Conservation (phyloP, 2,797 vertebrate genomes). For the Malurus leucopterus region DNA sequence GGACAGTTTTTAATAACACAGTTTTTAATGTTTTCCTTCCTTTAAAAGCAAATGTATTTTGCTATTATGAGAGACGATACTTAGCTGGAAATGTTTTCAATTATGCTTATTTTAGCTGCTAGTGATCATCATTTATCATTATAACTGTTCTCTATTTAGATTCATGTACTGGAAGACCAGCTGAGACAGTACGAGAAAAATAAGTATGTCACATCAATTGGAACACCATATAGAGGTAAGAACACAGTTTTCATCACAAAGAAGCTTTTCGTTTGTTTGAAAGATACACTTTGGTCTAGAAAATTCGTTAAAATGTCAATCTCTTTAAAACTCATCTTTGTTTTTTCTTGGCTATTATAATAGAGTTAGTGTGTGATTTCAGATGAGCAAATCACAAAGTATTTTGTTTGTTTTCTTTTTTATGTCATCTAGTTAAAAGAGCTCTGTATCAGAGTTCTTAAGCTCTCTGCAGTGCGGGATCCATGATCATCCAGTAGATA, state of each 20-base stretch:
- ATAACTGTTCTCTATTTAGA: constrained; percentile 72
- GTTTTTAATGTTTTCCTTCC: not conserved
- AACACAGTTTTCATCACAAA: not conserved
- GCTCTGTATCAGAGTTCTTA: not conserved
- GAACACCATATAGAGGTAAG: constrained; percentile 83
- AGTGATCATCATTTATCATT: not conserved
- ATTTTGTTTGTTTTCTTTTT: not conserved
- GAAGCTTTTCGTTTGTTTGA: not conserved
- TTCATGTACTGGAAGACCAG: constrained; percentile 89
- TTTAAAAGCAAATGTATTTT: not conserved
- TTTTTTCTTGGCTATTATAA: not conserved
- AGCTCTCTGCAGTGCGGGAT: not conserved
- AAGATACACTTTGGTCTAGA: not conserved
- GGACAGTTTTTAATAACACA: not conserved
- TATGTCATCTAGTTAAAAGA: not conserved
- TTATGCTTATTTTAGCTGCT: not conserved
- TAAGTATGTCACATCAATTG: constrained; percentile 81
- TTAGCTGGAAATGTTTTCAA: not conserved
- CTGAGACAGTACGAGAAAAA: constrained; percentile 84
- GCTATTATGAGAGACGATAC: not conserved
- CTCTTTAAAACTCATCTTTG: not conserved
- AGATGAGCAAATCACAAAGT: not conserved
- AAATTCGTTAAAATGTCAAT: not conserved
- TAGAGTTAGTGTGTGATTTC: not conserved
- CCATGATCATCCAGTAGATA: not conserved